Evolutionary conservation across 2,888 invertebrate genomes (phyloP), one percentile per base, ranked within the genome.

Genomic region (Andrena dorsata): DNA sequence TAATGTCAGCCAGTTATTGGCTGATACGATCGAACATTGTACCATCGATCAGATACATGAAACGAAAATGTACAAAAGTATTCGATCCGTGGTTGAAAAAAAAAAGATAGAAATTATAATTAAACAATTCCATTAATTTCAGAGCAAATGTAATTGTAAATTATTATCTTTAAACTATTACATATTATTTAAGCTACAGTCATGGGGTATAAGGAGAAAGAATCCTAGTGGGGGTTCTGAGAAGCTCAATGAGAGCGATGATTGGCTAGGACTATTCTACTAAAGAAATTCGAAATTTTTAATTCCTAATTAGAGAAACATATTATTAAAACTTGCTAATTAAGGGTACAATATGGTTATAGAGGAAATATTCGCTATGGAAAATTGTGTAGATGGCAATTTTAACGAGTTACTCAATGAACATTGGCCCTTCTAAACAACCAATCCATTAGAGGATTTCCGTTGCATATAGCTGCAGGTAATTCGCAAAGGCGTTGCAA

Each of bases 381-480:
- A 61, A 23, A 71, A 2, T 28, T 30, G 35, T n/a, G 20, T 41
- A 41, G 13, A 3, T 41, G 13, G 3, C 13, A 41, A 13, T 41
- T 4, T 41, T 13, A 41, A 13, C 41, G 13, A 13, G 41, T 61
- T 60, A 69, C n/a, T 32, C 26, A 41, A 41, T 23, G 30, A 16
- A 30, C 20, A 20, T 83, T 80, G 35, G 60, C 76, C 79, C 76
- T 68, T 71, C 65, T 79, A 56, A 83, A 86, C 86, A 87, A 86
- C 87, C 86, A 87, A 78, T 76, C 60, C 63, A 35, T 30, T 53
- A 64, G 64, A 51, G 41, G 10, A 66, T 79, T 71, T 56, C n/a
- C 20, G 7, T 68, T 72, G 3, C 8, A 51, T 2, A n/a, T 20
- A 51, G 20, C 51, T 20, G 51, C 7, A 20, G 7, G 20, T 51